A percentile compares a stretch with the other conserved stretches of the same genome.
Conservation (phyloP, 2,113 vertebrate species). For the Ranitomeya imitator region DNA sequence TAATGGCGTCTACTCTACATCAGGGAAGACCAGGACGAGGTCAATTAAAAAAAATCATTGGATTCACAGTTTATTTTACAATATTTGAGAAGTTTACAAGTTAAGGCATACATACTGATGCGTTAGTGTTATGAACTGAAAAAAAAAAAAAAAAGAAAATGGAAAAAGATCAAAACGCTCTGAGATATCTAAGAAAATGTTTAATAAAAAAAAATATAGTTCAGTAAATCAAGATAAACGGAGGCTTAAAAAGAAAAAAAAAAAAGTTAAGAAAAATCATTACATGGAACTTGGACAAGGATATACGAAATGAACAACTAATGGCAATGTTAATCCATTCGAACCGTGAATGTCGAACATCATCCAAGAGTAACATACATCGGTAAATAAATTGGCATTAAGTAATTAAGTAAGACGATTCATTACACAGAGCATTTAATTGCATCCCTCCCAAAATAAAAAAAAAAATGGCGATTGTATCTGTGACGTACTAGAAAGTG, state of each 20-base stretch:
- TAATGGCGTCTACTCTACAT: neutral
- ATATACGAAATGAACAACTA: constrained; percentile 74
- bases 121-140: constrained; percentile 76
- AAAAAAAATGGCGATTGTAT: constrained; percentile 65
- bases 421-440: constrained; percentile 72
- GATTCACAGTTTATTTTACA: constrained; percentile 81
- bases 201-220: constrained; percentile 69
- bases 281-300: constrained; percentile 75
- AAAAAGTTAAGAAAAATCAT: constrained; percentile 61
- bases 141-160: constrained; percentile 65
- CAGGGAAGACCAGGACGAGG: constrained; percentile 67
- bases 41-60: constrained; percentile 71
- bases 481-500: constrained; percentile 72
- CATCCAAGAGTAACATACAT: constrained; percentile 73
- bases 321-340: constrained; percentile 73
- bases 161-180: constrained; percentile 75
- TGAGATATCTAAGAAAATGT: constrained; percentile 75
- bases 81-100: constrained; percentile 81
- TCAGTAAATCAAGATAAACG: constrained; percentile 70
- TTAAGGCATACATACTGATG: constrained; percentile 92
- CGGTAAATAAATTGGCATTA: constrained; percentile 76
- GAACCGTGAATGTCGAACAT: constrained; percentile 72
- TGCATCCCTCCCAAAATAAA: constrained; percentile 74
- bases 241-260: constrained; percentile 67
- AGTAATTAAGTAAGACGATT: constrained; percentile 74